phyloP scores from a whole-genome alignment of 2,113 vertebrate species.

The Benthochromis sp. region DNA sequence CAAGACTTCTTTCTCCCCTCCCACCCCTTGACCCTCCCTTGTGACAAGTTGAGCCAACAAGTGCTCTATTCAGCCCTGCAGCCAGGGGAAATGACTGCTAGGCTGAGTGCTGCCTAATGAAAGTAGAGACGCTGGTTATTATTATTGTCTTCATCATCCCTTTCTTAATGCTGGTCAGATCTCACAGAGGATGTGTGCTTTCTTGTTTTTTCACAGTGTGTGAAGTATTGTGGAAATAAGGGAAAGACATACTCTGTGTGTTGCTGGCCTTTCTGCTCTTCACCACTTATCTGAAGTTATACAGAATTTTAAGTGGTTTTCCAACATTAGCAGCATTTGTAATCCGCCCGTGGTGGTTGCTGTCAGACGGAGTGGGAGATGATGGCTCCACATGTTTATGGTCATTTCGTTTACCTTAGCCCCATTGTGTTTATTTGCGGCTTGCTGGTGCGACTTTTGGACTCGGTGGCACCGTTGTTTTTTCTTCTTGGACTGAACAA shows the following conservation, averaged over 20 bases:
- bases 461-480: constrained; percentile 55
- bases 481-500: constrained; percentile 59
- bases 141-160: constrained; percentile 50
- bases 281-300: background rate
- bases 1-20: constrained; percentile 69
- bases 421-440: constrained; percentile 49
- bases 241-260: background rate
- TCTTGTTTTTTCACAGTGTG: background rate
- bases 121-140: constrained; percentile 67
- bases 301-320: constrained; percentile 4
- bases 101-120: constrained; percentile 62
- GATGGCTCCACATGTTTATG: constrained; percentile 43
- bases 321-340: background rate
- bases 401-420: constrained; percentile 18
- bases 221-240: background rate
- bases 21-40: constrained; percentile 68
- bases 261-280: background rate
- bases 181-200: background rate
- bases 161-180: background rate
- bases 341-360: background rate
- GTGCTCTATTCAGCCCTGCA: constrained; percentile 65
- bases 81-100: constrained; percentile 64
- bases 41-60: constrained; percentile 73
- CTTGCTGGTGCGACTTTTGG: constrained; percentile 50
- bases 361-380: constrained; percentile 27